These are phyloP conservation scores for Dendrolimus kikuchii DNA, from an alignment of 1,140 invertebrate species.

Conservation along the genomic window DNA sequence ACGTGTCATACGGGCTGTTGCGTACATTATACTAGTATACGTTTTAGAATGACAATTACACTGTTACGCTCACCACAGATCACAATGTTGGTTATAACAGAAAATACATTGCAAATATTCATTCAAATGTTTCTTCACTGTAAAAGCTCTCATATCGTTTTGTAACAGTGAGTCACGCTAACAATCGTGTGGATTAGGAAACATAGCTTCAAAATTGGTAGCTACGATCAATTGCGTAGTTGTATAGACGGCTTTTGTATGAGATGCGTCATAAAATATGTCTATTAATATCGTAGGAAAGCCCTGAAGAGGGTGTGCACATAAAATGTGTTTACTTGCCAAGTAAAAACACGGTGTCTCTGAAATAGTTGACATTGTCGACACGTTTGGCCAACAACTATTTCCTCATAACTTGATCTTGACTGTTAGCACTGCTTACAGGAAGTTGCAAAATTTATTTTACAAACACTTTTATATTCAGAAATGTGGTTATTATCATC, in stretches of 20 bases:
- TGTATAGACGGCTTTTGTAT: neutral
- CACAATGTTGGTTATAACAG: too few species aligned
- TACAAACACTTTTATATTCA: too few species aligned
- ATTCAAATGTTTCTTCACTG: neutral
- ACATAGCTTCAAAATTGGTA: too few species aligned
- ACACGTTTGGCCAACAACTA: slow-evolving; percentile 26
- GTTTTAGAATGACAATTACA: too few species aligned
- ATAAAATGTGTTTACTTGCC: slow-evolving; percentile 23
- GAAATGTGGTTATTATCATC: too few species aligned
- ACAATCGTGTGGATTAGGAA: too few species aligned
- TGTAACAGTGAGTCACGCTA: neutral
- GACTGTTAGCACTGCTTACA: slow-evolving; percentile 12
- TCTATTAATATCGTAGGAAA: slow-evolving; percentile 19
- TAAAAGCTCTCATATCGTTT: neutral
- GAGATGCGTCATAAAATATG: slow-evolving; percentile 9
- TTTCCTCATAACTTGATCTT: slow-evolving; percentile 38
- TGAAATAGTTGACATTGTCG: slow-evolving; percentile 52
- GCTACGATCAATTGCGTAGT: too few species aligned
- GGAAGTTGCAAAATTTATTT: neutral
- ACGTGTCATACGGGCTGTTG: slow-evolving; percentile 34
- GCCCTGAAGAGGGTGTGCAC: slow-evolving; percentile 19
- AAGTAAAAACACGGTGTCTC: slow-evolving; percentile 34
- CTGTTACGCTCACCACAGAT: too few species aligned
- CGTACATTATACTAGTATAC: too few species aligned
- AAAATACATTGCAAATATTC: too few species aligned